Evolutionary conservation across 2,797 vertebrate species (phyloP), one percentile per base, ranked within the genome.

Genomic region (Mormyrus hasselquistii): DNA sequence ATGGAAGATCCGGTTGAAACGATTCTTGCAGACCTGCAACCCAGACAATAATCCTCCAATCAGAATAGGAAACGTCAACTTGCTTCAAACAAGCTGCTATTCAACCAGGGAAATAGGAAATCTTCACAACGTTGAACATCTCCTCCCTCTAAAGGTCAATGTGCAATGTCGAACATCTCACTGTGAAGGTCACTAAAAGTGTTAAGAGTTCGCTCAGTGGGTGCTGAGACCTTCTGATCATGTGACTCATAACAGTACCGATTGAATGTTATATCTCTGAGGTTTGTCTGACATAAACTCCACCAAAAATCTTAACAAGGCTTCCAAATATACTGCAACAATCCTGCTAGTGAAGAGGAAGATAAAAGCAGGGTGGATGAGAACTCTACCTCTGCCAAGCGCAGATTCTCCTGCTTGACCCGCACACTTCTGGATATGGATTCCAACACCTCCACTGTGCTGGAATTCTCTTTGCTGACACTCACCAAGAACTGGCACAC

Each of bases 381-480:
- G 44, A 12, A 10, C 89, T 94, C 89, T 88, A 99, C 99, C 98
- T 99, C 98, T 16, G 97, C 94, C 89, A 99, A 94, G 84, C 97
- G 96, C 91, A 99, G 96, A 93, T 98, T 98, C 93, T 99, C 98
- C 7, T 97, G 94, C 94, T 98, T 99, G 92, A 99, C 96, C 0
- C 94, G 94, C 89, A 98, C 95, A 0, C 96, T 99, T 90, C 97
- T 96, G 87, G 98, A 97, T 73, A 99, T 96, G 0, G 98, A 97
- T 59, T 99, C 98, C 0, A 99, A 94, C 29, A 99, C 97, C 91
- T 99, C 99, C 50, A 96, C 95, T 0, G 97, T 97, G 84, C 95
- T 97, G 19, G 99, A 98, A 93, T 97, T 98, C 91, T 99, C 98
- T 92, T 99, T 99, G 94, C 98, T 99, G 90, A 99, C 97, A 62